A percentile compares a stretch with the other conserved stretches of the same genome.
phyloP scores from a whole-genome alignment of 2,888 invertebrate genomes.

The Euphydryas editha region DNA sequence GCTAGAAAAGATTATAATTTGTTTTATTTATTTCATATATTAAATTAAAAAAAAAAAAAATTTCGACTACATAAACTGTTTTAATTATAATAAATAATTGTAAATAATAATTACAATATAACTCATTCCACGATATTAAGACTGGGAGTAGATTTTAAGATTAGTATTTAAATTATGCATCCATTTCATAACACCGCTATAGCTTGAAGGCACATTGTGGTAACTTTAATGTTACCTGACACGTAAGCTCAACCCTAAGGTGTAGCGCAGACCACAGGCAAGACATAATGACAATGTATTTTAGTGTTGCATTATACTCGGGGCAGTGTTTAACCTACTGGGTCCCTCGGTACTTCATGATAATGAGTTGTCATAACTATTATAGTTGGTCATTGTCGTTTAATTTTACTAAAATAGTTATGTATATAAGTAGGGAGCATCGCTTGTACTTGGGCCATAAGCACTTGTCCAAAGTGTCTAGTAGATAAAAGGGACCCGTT shows the following conservation, averaged over 20 bases:
- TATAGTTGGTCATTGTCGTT: no score
- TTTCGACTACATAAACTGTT: neutral
- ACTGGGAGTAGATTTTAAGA: neutral
- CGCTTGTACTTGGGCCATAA: no score
- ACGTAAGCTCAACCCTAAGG: constrained; percentile 1
- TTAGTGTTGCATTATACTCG: neutral
- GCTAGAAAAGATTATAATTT: no score
- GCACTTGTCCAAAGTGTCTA: no score
- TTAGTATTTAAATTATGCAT: constrained; percentile 9
- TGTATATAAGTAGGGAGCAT: no score
- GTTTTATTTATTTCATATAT: no score
- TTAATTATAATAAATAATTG: neutral
- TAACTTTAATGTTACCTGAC: constrained; percentile 3
- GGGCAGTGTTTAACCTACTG: neutral
- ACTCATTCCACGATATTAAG: neutral
- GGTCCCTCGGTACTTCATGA: no score
- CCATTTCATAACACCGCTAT: constrained; percentile 1
- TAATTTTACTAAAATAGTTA: no score
- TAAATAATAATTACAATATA: neutral
- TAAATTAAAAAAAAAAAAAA: no score
- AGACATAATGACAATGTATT: neutral
- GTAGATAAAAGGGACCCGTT: no score
- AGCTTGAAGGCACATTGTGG: constrained; percentile 13
- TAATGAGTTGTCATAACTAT: no score
- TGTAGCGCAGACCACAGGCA: neutral